Base-by-base conservation (phyloP, 2,797 vertebrate genomes). In the Lagodon rhomboides region DNA sequence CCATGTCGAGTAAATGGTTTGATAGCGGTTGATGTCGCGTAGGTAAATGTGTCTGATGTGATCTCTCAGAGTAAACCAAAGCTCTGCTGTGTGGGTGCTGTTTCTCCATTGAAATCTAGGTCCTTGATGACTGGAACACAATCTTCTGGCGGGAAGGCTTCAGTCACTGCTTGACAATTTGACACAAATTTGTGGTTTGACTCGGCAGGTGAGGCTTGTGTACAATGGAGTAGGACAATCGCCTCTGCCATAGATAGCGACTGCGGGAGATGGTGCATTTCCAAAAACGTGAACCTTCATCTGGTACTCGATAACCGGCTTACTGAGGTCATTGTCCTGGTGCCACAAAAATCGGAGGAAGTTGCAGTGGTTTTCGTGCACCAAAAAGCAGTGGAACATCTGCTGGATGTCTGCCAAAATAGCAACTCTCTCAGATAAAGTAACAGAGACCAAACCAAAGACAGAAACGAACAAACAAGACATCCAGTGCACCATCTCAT, bases 141-240 rank as follows among this genome's bases (percentile, higher is more conserved):
- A n/a, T 70, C 79, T 18, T 71, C 22, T 1, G 9, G 17, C 2
- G 15, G 34, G 8, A 77, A 68, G 0, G 68, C 68, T 1, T 68
- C 13, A 5, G 58, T 15, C 6, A 82, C 65, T 3, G 38, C 12
- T 6, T 15, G 18, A 5, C 25, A n/a, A 20, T 70, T 70, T 3
- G 55, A 59, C 0, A 9, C 53, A 16, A 70, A 34, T 20, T 70
- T 70, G 25, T 70, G 25, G 55, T 47, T 60, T n/a, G 64, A 60
- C 10, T 67, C 30, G 1, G 43, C 30, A 5, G 51, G 34, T 9
- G 55, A 60, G 0, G 46, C 20, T 17, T 75, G 53, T 2, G 49
- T 60, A 12, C 50, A 12, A 2, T 11, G 1, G 2, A 49, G 11
- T 5, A 64, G 3, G 18, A n/a, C n/a, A n/a, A n/a, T 55, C 54